These are phyloP conservation scores for Limanda limanda DNA, from an alignment of 2,113 vertebrate species.

Conservation along the genomic window DNA sequence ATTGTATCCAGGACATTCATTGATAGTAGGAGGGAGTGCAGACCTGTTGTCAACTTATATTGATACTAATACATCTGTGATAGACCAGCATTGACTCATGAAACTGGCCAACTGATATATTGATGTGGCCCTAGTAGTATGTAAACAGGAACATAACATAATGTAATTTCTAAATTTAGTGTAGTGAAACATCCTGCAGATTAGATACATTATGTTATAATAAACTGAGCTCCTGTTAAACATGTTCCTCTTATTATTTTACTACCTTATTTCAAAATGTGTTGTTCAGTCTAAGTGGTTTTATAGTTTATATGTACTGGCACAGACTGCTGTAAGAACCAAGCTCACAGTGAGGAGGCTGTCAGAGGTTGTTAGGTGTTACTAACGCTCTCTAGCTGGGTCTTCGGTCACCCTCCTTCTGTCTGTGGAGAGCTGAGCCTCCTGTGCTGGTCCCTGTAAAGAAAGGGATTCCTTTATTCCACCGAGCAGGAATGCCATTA, in stretches of 20 bases:
- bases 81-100: background rate
- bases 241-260: no score
- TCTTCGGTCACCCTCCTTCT: conserved; percentile 5
- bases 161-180: no score
- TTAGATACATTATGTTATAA: no score
- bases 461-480: conserved; percentile 54
- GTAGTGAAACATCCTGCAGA: no score
- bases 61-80: background rate
- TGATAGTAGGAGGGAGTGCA: no score
- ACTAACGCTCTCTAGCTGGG: conserved; percentile 6
- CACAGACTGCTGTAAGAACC: background rate
- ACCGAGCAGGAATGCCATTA: conserved; percentile 47
- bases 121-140: no score
- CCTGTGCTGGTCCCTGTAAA: conserved; percentile 18
- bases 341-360: conserved; percentile 3
- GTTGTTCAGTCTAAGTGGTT: background rate
- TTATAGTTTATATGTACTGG: background rate
- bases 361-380: conserved; percentile 21
- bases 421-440: conserved; percentile 27
- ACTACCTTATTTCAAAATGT: background rate
- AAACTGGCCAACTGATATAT: no score
- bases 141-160: no score
- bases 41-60: no score
- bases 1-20: no score
- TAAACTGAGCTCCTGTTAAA: no score